Evolutionary conservation across 2,797 vertebrate genomes (phyloP).

Genomic region (Sylvilagus floridanus): DNA sequence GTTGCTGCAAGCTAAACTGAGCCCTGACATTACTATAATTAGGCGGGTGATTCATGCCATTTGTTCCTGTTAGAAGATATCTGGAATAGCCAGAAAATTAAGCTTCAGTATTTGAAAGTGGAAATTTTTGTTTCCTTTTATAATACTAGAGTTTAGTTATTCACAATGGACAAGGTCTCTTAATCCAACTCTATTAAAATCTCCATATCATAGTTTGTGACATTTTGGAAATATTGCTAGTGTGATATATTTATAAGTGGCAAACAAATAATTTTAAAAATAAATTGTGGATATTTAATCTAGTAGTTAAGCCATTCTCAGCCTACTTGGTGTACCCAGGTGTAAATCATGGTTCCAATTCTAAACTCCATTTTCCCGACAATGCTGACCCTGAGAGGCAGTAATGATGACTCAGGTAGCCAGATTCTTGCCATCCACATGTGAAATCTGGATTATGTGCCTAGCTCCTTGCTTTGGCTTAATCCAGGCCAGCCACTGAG

Average conservation of each 20-base stretch:
- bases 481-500: too few relatives aligned
- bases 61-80: constrained; percentile 47
- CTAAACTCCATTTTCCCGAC: too few relatives aligned
- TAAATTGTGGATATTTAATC: too few relatives aligned
- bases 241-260: not conserved
- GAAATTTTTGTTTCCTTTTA: not conserved
- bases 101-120: constrained; percentile 57
- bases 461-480: too few relatives aligned
- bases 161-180: not conserved
- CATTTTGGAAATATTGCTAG: not conserved
- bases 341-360: too few relatives aligned
- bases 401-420: too few relatives aligned
- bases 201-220: not conserved
- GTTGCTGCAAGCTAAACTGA: constrained; percentile 80
- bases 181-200: not conserved
- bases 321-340: too few relatives aligned
- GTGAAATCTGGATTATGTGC: too few relatives aligned
- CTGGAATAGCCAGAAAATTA: constrained; percentile 18
- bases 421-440: too few relatives aligned
- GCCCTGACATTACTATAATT: constrained; percentile 76
- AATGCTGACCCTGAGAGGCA: too few relatives aligned
- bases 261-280: not conserved
- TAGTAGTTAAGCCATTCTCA: too few relatives aligned
- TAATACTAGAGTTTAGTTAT: not conserved
- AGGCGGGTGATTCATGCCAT: constrained; percentile 75